Evolutionary conservation across 2,797 vertebrate genomes (phyloP).

Genomic region (Squalus acanthias): DNA sequence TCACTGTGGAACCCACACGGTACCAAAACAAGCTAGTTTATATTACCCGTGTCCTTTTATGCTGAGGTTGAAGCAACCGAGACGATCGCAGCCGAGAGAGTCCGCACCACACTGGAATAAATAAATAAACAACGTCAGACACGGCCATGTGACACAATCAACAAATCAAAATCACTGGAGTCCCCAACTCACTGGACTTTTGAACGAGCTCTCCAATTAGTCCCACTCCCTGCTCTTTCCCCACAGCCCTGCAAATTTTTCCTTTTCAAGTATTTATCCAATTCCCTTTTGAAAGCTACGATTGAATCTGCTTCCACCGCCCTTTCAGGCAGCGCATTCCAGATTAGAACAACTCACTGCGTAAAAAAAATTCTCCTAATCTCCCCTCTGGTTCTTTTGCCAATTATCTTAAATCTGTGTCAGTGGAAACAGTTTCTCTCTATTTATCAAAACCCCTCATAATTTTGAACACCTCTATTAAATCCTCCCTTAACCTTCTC

Average conservation of each 20-base stretch:
- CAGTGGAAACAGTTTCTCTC: background rate
- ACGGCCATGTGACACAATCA: background rate
- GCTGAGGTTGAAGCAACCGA: conserved; percentile 97
- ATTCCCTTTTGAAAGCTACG: too few species aligned
- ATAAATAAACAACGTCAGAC: background rate
- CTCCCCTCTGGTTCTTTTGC: too few species aligned
- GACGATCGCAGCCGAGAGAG: conserved; percentile 87
- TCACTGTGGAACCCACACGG: background rate
- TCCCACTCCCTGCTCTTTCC: too few species aligned
- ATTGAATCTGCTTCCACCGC: too few species aligned
- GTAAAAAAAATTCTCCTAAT: too few species aligned
- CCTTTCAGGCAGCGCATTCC: too few species aligned
- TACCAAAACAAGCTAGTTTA: background rate
- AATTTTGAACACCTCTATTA: background rate
- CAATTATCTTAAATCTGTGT: background rate
- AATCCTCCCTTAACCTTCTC: background rate
- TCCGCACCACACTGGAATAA: conserved; percentile 83
- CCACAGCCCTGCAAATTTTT: too few species aligned
- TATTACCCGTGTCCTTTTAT: conserved; percentile 92
- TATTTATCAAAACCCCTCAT: background rate
- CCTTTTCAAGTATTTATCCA: too few species aligned
- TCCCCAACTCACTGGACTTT: background rate
- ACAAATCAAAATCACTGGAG: background rate
- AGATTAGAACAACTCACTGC: too few species aligned
- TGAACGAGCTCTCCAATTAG: too few species aligned